Conservation (phyloP, 2,888 invertebrate genomes). For the Pyrrhosoma nymphula region DNA sequence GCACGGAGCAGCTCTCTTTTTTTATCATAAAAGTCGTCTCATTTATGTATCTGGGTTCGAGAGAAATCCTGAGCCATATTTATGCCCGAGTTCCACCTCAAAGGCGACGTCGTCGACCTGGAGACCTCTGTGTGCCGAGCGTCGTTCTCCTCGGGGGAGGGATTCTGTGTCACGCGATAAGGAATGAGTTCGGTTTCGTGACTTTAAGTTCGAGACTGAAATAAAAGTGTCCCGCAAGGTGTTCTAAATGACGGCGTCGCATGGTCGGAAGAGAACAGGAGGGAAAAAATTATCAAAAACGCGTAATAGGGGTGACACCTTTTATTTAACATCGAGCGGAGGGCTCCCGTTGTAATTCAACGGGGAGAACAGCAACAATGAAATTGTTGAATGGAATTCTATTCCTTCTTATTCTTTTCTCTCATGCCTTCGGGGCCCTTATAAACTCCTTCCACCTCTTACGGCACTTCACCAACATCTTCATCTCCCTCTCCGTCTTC, state of each 20-base stretch:
- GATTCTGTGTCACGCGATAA: slow-evolving; percentile 20
- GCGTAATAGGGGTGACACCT: no score
- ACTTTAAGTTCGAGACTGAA: neutral
- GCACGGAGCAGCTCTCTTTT: neutral
- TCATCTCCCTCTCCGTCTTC: no score
- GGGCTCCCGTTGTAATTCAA: no score
- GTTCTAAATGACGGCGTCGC: neutral
- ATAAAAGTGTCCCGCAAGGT: neutral
- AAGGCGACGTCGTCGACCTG: neutral
- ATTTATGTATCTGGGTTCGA: slow-evolving; percentile 31
- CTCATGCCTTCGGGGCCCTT: no score
- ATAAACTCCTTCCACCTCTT: no score
- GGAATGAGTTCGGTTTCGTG: neutral
- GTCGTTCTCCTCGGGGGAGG: neutral
- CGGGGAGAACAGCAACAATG: no score
- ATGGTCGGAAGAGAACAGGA: no score
- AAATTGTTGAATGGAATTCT: no score
- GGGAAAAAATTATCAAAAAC: no score
- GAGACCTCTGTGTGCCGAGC: neutral
- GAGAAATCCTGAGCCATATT: neutral
- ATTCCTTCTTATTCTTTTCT: no score
- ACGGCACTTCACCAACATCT: no score
- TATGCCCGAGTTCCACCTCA: neutral
- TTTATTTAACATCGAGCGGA: no score
- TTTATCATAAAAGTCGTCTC: neutral